A percentile compares a stretch with the other conserved stretches of the same genome.
Evolutionary conservation across 2,888 invertebrate species (phyloP).

Genomic region (Lasioglossum oenotherae): DNA sequence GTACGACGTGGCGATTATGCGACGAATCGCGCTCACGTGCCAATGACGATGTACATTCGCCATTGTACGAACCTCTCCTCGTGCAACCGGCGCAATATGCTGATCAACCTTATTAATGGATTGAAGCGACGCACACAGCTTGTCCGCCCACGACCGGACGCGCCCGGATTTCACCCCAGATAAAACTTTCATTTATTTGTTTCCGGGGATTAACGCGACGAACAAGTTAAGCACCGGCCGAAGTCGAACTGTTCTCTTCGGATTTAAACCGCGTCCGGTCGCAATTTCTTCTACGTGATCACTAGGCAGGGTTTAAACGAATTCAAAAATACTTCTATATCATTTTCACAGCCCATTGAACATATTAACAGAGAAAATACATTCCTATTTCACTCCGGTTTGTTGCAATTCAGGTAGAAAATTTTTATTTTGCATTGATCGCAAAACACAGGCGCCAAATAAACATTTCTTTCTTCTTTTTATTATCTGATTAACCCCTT

Average conservation of each 20-base stretch:
- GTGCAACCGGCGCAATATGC: slow-evolving; percentile 34
- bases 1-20: slow-evolving; percentile 68
- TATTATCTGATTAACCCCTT: no score
- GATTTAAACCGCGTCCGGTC: neutral
- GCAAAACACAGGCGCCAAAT: no score
- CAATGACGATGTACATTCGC: slow-evolving; percentile 54
- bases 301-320: no score
- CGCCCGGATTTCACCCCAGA: neutral
- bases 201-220: neutral
- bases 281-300: neutral
- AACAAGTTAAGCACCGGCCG: neutral
- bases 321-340: no score
- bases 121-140: slow-evolving; percentile 12
- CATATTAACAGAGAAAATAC: no score
- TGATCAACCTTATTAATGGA: slow-evolving; percentile 54
- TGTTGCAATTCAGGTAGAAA: no score
- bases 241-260: neutral
- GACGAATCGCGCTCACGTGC: slow-evolving; percentile 62
- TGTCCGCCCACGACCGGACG: neutral
- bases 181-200: slow-evolving; percentile 6
- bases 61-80: slow-evolving; percentile 54
- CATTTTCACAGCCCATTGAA: no score
- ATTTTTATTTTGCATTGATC: no score
- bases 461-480: no score
- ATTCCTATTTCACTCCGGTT: no score